Conservation (phyloP, 2,797 vertebrate species). For the Notolepis coatsorum region DNA sequence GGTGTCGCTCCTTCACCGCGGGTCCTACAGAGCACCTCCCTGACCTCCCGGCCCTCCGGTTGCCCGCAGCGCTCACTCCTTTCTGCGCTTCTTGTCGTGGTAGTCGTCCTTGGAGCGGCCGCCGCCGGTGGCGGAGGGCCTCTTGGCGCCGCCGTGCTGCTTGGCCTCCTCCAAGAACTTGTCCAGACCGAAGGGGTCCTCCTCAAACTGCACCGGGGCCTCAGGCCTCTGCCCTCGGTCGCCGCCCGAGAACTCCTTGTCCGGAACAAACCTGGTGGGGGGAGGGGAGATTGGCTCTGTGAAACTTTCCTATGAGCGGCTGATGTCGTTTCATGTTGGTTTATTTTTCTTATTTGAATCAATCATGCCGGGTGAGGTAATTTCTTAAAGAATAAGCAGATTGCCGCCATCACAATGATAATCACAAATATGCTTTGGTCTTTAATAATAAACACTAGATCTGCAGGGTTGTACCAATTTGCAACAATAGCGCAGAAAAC, state of each 20-base stretch:
- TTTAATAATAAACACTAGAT: too few relatives aligned
- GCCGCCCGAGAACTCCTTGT: conserved; percentile 93
- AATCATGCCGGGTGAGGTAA: too few relatives aligned
- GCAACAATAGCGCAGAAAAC: too few relatives aligned
- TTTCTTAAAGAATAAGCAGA: too few relatives aligned
- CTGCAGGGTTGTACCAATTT: too few relatives aligned
- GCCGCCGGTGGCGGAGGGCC: conserved; percentile 92
- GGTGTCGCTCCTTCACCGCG: conserved; percentile 10
- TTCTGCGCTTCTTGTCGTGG: conserved; percentile 97
- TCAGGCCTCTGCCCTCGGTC: conserved; percentile 91
- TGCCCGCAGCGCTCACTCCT: conserved; percentile 83
- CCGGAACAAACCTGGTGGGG: conserved; percentile 86
- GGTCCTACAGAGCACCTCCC: neutral
- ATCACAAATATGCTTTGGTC: too few relatives aligned
- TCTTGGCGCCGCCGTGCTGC: conserved; percentile 95
- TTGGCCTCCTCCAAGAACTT: conserved; percentile 99
- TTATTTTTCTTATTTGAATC: too few relatives aligned
- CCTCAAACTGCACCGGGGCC: conserved; percentile 96
- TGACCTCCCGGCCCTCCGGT: neutral
- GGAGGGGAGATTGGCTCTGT: neutral
- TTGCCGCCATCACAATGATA: too few relatives aligned
- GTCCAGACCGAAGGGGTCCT: conserved; percentile 98
- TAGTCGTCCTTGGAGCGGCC: conserved; percentile 95
- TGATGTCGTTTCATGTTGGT: too few relatives aligned
- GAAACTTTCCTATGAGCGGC: too few relatives aligned